Evolutionary conservation across 2,797 vertebrate genomes (phyloP).

Genomic region (Craterocephalus amniculus): DNA sequence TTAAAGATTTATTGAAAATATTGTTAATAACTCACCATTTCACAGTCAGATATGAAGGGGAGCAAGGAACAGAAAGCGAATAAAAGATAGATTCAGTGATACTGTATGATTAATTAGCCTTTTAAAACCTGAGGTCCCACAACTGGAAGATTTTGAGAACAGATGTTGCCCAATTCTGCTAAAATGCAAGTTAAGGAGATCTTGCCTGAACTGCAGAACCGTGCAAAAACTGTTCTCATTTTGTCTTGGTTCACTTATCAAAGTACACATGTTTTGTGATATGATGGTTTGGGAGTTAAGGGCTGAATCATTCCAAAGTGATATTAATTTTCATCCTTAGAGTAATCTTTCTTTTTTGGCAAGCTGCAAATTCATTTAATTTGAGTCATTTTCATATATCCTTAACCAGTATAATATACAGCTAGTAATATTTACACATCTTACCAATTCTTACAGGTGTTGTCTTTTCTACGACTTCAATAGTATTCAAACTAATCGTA

Average conservation of each 20-base stretch:
- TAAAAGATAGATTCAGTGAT: not conserved
- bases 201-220: too few species aligned
- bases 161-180: not conserved
- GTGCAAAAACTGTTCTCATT: too few species aligned
- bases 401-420: too few species aligned
- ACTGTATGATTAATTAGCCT: not conserved
- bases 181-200: not conserved
- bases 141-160: too few species aligned
- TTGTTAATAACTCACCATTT: conserved; percentile 62
- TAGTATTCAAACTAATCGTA: not conserved
- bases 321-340: too few species aligned
- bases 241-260: too few species aligned
- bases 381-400: too few species aligned
- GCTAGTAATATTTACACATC: not conserved
- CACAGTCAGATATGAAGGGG: conserved; percentile 25
- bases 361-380: too few species aligned
- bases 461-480: not conserved
- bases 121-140: not conserved
- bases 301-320: too few species aligned
- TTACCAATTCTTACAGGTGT: not conserved
- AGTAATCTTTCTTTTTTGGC: too few species aligned
- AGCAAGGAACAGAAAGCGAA: not conserved
- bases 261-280: too few species aligned
- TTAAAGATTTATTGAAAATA: not conserved
- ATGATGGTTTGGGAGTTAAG: too few species aligned